Conservation (phyloP, 2,888 invertebrate genomes). For the Chironomus riparius region DNA sequence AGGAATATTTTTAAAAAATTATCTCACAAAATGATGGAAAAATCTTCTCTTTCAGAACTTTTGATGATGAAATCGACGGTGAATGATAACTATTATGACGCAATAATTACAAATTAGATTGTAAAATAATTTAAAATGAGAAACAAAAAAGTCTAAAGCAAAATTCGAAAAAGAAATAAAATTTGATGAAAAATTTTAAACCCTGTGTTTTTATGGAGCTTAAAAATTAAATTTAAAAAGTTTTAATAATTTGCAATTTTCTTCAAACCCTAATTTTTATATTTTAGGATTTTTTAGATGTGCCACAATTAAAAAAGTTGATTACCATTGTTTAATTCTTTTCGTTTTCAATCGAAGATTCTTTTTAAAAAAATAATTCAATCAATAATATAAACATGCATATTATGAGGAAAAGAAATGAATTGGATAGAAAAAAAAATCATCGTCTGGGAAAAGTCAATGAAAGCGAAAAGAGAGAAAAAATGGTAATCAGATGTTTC, state of each 20-base stretch:
- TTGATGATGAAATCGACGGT: not conserved
- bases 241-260: not conserved
- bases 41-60: not conserved
- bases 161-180: not conserved
- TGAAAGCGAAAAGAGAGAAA: too few species aligned
- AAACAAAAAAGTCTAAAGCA: slow-evolving; percentile 8
- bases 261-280: not conserved
- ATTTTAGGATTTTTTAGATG: too few species aligned
- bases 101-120: slow-evolving; percentile 26
- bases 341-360: too few species aligned
- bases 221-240: not conserved
- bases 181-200: not conserved
- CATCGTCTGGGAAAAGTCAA: not conserved
- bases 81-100: slow-evolving; percentile 9
- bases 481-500: slow-evolving; percentile 11
- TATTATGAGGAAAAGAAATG: too few species aligned
- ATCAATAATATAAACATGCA: too few species aligned
- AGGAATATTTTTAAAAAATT: not conserved
- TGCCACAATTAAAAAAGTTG: too few species aligned
- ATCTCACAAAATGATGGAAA: slow-evolving; percentile 24
- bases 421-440: not conserved
- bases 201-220: not conserved
- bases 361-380: too few species aligned
- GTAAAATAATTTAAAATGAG: slow-evolving; percentile 7
- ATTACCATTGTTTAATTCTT: too few species aligned